These are phyloP conservation scores for Drosophila aff. DNA, from an alignment of 1,140 invertebrate genomes.

Conservation along the genomic window DNA sequence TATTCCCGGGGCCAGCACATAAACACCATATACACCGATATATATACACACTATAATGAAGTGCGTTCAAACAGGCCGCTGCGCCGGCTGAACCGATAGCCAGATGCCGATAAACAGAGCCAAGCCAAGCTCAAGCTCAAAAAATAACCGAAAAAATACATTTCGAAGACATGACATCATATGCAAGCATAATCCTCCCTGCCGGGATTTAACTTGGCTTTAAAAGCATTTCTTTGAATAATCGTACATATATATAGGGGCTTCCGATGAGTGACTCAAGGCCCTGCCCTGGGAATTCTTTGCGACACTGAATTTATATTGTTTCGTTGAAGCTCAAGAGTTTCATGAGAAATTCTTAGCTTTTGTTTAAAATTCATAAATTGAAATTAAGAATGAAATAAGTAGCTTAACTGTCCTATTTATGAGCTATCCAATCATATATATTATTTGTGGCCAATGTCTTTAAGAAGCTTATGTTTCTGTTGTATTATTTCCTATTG, in stretches of 20 bases:
- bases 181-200: constrained; percentile 52
- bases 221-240: constrained; percentile 71
- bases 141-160: constrained; percentile 49
- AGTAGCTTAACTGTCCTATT: constrained; percentile 21
- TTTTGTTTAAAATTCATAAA: constrained; percentile 17
- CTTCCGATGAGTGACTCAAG: constrained; percentile 53
- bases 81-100: constrained; percentile 42
- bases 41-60: constrained; percentile 60
- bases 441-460: neutral
- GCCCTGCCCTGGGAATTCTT: constrained; percentile 32
- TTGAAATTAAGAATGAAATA: constrained; percentile 7
- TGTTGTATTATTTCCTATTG: neutral
- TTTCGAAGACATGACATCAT: constrained; percentile 70
- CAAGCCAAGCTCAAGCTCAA: constrained; percentile 32
- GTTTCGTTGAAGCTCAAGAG: constrained; percentile 3
- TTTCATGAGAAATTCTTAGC: constrained; percentile 1
- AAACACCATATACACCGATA: constrained; percentile 11
- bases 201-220: constrained; percentile 40
- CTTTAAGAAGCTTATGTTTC: neutral
- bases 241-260: constrained; percentile 28
- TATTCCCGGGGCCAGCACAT: constrained; percentile 20
- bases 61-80: constrained; percentile 76
- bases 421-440: neutral
- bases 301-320: constrained; percentile 12
- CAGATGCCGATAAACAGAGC: constrained; percentile 54